phyloP scores from a whole-genome alignment of 1,140 invertebrate genomes.

The Conus betulinus region DNA sequence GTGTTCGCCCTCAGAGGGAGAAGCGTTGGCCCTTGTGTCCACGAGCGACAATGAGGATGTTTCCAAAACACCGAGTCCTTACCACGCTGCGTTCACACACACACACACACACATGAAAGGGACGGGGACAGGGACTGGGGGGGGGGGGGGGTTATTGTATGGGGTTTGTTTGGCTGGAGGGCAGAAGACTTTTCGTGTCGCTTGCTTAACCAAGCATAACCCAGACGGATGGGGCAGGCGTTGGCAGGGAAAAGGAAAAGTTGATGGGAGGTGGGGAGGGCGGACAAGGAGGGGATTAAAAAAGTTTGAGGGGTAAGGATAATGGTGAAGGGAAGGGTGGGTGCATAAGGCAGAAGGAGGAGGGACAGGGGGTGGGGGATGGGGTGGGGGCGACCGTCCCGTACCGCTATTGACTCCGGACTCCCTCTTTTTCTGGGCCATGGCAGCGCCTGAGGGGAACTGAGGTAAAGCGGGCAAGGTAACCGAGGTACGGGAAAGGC shows the following conservation, averaged over 20 bases:
- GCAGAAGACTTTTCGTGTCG: neutral
- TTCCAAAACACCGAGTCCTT: neutral
- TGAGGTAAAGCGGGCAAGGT: too few species aligned
- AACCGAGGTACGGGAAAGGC: too few species aligned
- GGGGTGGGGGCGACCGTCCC: neutral
- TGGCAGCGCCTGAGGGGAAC: neutral
- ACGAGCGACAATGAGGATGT: neutral
- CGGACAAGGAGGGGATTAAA: neutral
- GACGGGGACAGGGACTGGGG: neutral
- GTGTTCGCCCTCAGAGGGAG: neutral
- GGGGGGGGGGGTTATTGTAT: neutral
- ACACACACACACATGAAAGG: neutral
- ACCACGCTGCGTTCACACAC: too few species aligned
- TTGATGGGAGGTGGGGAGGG: neutral
- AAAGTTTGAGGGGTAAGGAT: neutral
- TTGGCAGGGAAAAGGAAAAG: neutral
- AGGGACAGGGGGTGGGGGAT: neutral
- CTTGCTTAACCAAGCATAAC: constrained; percentile 10
- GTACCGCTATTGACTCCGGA: neutral
- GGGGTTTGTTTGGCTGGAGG: neutral
- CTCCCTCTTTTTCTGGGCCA: neutral
- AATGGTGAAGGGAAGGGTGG: neutral
- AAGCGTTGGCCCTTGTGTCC: neutral
- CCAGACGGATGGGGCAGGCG: neutral
- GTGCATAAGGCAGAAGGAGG: neutral